Conservation (phyloP, 2,113 vertebrate species). For the Mesoclemmys tuberculata region DNA sequence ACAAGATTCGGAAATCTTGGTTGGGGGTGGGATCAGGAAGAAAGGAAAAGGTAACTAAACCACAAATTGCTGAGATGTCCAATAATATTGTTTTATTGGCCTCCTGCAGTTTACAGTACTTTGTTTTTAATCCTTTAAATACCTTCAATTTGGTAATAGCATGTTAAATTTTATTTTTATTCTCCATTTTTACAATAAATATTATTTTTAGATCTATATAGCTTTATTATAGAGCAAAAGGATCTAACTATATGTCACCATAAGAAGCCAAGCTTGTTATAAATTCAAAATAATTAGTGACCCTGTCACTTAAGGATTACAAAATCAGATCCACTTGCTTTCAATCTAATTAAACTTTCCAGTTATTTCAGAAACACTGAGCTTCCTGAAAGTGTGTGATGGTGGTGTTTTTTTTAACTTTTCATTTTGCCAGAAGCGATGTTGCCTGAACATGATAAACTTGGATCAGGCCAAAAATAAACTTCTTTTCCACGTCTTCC, state of each 20-base stretch:
- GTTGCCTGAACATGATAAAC: background rate
- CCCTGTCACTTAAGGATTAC: background rate
- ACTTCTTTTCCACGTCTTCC: constrained; percentile 14
- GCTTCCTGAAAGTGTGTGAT: background rate
- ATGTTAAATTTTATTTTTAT: background rate
- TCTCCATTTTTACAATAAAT: background rate
- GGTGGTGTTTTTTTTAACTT: background rate
- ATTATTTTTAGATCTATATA: background rate
- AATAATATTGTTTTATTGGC: background rate
- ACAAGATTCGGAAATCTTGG: background rate
- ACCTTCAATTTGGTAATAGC: background rate
- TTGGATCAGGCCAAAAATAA: background rate
- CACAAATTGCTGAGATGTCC: background rate
- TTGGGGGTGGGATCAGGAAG: background rate
- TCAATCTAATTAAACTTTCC: background rate
- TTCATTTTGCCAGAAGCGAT: background rate
- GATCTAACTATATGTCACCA: background rate
- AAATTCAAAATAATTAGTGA: background rate
- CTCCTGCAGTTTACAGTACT: background rate
- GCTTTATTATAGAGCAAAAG: background rate
- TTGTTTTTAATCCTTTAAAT: background rate
- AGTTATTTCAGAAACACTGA: background rate
- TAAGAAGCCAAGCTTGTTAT: background rate
- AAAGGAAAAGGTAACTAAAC: background rate
- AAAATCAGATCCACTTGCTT: background rate